Conservation (phyloP, 2,797 vertebrate genomes). For the Gymnoscopelus microlampas region DNA sequence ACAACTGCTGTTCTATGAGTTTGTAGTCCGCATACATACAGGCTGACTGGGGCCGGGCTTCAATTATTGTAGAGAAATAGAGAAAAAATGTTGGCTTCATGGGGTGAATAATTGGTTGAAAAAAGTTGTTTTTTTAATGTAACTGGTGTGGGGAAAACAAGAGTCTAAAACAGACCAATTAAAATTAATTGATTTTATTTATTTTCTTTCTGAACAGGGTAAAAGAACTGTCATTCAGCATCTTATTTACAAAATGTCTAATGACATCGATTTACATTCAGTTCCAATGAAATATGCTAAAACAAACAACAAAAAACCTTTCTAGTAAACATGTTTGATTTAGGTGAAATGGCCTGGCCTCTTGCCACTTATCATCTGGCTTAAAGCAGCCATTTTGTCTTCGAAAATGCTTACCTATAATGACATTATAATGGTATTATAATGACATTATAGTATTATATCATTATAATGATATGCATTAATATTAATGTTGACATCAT, state of each 20-base stretch:
- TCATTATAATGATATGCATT: no score
- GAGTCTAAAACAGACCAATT: background rate
- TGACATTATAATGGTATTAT: no score
- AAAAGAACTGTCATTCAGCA: conserved; percentile 63
- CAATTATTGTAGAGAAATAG: no score
- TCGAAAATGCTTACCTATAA: no score
- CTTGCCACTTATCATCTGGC: conserved; percentile 33
- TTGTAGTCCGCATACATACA: no score
- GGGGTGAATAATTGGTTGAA: no score
- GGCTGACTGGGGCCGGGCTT: no score
- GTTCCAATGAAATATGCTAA: conserved; percentile 79
- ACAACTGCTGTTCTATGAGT: no score
- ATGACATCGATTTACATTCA: conserved; percentile 85
- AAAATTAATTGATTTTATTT: conserved; percentile 68
- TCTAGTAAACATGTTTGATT: conserved; percentile 28
- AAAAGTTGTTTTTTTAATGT: no score
- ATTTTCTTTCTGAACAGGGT: conserved; percentile 56
- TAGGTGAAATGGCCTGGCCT: conserved; percentile 6
- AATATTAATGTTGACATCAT: no score
- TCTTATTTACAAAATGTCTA: conserved; percentile 86
- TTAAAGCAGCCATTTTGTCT: conserved; percentile 20
- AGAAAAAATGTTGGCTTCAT: no score
- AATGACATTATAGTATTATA: no score
- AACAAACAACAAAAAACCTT: background rate
- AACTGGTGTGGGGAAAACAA: background rate